Evolutionary conservation across 2,797 vertebrate genomes (phyloP), one percentile per base, ranked within the genome.

Genomic region (Peromyscus attwateri): DNA sequence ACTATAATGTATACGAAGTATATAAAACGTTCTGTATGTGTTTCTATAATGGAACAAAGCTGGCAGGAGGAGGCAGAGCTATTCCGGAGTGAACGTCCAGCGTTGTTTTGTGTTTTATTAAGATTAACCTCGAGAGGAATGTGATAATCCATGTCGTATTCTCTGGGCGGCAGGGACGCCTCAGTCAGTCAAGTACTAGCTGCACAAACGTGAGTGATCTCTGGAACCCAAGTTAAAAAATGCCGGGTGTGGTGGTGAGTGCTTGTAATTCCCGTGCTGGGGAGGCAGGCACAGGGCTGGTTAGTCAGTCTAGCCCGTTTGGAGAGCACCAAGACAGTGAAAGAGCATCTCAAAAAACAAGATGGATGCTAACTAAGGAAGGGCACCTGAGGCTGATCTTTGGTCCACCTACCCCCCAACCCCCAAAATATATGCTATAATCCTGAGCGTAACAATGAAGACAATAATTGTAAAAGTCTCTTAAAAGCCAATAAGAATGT

Each of bases 31-130:
- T 23, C 37, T 46, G 2, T 17, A 37, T 62, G 31, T 64, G 40
- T 52, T 46, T 52, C 17, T 37, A 12, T 37, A 34, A n/a, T n/a
- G n/a, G 46, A 16, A 80, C 40, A 95, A 75, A 81, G 46, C 29
- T 80, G 16, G 34, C 52, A 4, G 11, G 12, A 70, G 31, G 9
- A 40, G 37, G 62, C 12, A 12, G 49, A 91, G 31, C 14, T 64
- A 10, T 55, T 31, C 0, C 37, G 6, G 37, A 89, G 17, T 11
- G 83, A 95, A 89, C 64, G 57, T 92, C 85, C 29, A 79, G n/a
- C 85, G 37, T n/a, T 82, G 4, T 34, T 83, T n/a, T 84, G 71
- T 37, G 92, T 81, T 87, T 37, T 49, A 2, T 91, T 87, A 94
- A 19, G 88, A 75, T n/a, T 93, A 89, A 92, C 64, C 40, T 27